These are phyloP conservation scores for Dicycla oo DNA, from an alignment of 2,888 invertebrate genomes.

Conservation along the genomic window DNA sequence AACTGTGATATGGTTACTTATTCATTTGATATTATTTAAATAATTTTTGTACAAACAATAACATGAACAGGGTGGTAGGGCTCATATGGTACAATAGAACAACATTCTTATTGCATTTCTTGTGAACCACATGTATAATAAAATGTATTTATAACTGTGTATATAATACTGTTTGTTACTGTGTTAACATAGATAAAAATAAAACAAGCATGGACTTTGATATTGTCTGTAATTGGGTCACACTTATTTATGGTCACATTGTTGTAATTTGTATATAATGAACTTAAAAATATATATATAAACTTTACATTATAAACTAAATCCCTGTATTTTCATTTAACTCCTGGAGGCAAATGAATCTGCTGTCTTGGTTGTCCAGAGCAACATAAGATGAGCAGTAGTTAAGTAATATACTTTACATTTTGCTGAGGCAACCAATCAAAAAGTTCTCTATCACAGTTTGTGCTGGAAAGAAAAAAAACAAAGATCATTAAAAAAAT, in stretches of 20 bases:
- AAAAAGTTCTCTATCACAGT: conserved; percentile 94
- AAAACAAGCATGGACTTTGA: conserved; percentile 71
- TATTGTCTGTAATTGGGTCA: conserved; percentile 88
- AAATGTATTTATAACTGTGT: conserved; percentile 21
- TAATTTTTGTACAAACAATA: conserved; percentile 24
- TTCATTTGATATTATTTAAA: conserved; percentile 1
- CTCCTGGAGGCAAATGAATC: conserved; percentile 87
- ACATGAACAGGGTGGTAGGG: conserved; percentile 43
- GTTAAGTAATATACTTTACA: conserved; percentile 75
- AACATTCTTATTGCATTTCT: conserved; percentile 46
- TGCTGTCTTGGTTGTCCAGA: conserved; percentile 82
- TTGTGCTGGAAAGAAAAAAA: conserved; percentile 91
- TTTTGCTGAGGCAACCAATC: conserved; percentile 90
- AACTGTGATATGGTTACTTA: conserved; percentile 90
- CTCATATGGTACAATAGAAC: conserved; percentile 40
- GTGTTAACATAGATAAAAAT: conserved; percentile 45
- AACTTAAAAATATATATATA: conserved; percentile 88
- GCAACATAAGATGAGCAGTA: conserved; percentile 81
- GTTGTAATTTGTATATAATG: conserved; percentile 82
- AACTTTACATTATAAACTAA: conserved; percentile 88
- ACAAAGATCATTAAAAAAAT: conserved; percentile 47
- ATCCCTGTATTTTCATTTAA: conserved; percentile 89
- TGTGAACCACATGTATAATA: conserved; percentile 34
- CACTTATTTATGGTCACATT: conserved; percentile 81
- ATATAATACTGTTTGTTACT: conserved; percentile 8